Evolutionary conservation across 2,888 invertebrate species (phyloP), one percentile per base, ranked within the genome.

Genomic region (Drosophila pegasa): DNA sequence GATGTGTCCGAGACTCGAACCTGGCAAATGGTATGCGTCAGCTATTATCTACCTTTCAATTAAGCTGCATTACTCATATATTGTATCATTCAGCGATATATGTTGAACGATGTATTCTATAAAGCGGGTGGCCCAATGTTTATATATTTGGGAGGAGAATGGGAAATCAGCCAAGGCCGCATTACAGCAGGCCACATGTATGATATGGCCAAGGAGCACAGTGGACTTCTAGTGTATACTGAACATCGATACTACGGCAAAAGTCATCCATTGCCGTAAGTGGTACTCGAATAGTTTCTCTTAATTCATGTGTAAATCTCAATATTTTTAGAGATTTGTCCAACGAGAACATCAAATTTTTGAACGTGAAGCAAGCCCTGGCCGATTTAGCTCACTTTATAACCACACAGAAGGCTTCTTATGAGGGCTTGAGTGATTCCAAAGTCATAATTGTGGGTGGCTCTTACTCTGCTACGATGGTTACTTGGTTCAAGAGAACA

Each of bases 161-260:
- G 96, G 93, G 90, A 92, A 10, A 96, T 96, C 66, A 91, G 92
- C 0, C 88, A 93, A 0, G 93, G 93, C 5, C 94, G 93, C 93
- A 91, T 95, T 79, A 89, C 88, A 29, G 90, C 85, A 0, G 96
- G 96, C 1, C 93, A 95, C 60, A 94, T 95, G 75, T 93, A 93
- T 63, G 94, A 95, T 48, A 92, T 95, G 88, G 95, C 95, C 0
- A 80, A 90, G 54, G 86, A 92, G 22, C 93, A 95, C 71, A 92
- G 93, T 1, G 97, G 95, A 0, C 93, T 94, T 5, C 92, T 96
- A 83, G 95, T 95, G 88, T 95, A 95, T 76, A 94, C 96, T 0
- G 97, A 97, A 88, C 97, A 97, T 90, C 93, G 97, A 76, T 97
- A 94, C 90, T 97, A 97, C 87, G 97, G 97, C 1, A 85, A 94